Conservation (phyloP, 1,140 invertebrate genomes). For the Platyscapa corneri region DNA sequence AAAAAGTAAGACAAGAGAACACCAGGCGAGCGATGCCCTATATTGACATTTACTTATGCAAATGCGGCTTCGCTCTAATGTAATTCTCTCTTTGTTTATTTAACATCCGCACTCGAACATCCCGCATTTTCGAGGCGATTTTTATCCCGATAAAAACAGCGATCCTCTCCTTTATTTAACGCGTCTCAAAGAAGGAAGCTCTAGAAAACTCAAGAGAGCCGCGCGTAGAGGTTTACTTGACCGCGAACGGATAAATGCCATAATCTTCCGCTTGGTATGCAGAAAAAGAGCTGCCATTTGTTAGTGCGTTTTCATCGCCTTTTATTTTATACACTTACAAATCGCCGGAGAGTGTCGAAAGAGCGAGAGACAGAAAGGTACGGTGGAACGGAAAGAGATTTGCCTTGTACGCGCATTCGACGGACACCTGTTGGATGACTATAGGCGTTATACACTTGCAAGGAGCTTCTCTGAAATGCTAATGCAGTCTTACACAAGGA, state of each 20-base stretch:
- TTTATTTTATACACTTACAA: not conserved
- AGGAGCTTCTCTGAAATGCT: slow-evolving; percentile 35
- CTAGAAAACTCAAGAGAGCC: not conserved
- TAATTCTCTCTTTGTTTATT: slow-evolving; percentile 1
- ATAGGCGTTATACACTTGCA: not conserved
- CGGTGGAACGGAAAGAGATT: not conserved
- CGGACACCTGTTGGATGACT: too few relatives aligned
- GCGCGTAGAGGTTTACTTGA: not conserved
- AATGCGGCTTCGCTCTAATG: not conserved
- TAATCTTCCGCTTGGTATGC: not conserved
- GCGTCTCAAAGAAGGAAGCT: not conserved
- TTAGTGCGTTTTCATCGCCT: not conserved
- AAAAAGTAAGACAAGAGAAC: not conserved
- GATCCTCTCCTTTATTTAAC: not conserved
- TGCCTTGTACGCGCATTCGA: not conserved
- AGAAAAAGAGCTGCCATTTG: not conserved
- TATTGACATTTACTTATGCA: slow-evolving; percentile 40
- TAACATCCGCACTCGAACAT: slow-evolving; percentile 17
- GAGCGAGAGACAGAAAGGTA: not conserved
- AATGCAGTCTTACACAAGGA: slow-evolving; percentile 23
- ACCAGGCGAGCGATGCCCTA: slow-evolving; percentile 25
- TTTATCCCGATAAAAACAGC: not conserved
- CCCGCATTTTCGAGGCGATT: not conserved
- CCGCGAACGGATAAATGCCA: slow-evolving; percentile 23
- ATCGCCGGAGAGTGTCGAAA: not conserved